Percentiles rank a stretch among this genome's conserved stretches.
These are phyloP conservation scores for Pampusana beccarii DNA, from an alignment of 2,113 vertebrate genomes.

Conservation along the genomic window DNA sequence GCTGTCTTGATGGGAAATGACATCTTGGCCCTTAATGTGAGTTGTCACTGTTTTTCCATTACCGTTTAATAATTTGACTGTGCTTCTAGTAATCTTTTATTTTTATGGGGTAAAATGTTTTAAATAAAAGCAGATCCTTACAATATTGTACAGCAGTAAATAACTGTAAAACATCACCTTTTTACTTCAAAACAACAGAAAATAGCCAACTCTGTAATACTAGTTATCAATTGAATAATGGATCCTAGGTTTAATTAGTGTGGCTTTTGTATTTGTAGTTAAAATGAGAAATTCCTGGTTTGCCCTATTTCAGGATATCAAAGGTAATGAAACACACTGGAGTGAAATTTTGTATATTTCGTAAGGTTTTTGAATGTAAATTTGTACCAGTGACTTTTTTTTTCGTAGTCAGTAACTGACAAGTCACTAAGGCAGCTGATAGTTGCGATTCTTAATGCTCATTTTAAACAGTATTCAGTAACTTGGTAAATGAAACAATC, in stretches of 20 bases:
- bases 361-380: background rate
- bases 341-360: background rate
- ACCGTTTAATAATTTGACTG: background rate
- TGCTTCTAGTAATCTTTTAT: background rate
- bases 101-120: background rate
- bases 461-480: background rate
- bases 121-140: background rate
- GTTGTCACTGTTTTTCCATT: background rate
- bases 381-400: background rate
- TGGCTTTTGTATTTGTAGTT: background rate
- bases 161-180: background rate
- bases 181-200: background rate
- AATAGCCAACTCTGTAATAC: background rate
- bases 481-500: conserved; percentile 7
- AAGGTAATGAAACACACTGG: background rate
- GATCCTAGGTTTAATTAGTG: background rate
- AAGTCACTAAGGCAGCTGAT: background rate
- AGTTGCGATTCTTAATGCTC: conserved; percentile 1
- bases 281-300: background rate
- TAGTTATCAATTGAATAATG: background rate
- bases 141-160: background rate
- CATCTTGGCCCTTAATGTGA: background rate
- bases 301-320: background rate
- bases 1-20: background rate
- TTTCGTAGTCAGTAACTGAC: background rate